Base-by-base conservation (phyloP, 2,113 vertebrate species). In the Scolopax mira region DNA sequence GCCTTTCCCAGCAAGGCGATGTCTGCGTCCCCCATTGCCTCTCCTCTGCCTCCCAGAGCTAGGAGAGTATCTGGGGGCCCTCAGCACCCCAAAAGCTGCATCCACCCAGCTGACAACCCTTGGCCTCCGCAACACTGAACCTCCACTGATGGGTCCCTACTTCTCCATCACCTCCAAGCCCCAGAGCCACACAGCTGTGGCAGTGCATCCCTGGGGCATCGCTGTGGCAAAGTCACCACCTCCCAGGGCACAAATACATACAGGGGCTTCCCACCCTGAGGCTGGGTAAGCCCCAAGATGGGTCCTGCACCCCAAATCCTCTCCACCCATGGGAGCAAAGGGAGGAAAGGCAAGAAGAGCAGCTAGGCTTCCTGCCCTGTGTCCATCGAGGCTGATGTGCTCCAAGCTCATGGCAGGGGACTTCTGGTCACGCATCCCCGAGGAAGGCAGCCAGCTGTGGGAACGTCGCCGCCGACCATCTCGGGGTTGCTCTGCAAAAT, bases 391-490 rank as follows among this genome's bases (percentile, higher is more conserved):
- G 57, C 30, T 6, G 58, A 25, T 3, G 46, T 1, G 0, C 35
- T n/a, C 35, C 4, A 1, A 35, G 57, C 12, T 67, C 5, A 0
- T 5, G 78, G 73, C 52, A 6, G 48, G 27, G 28, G 12, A n/a
- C 9, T 62, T 5, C 9, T 46, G 49, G 11, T 24, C 3, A 2
- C 0, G 4, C 0, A 27, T 57, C 46, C 88, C 62, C 18, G 7
- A 86, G 94, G 88, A 89, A 78, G 72, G 79, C 33, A 28, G 39
- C n/a, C 90, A 23, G 94, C 69, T 85, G 82, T 90, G 95, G 94
- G 95, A 97, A 91, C 18, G 3, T 87, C 12, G 1, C 67, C 1
- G 6, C 7, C 1, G 1, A 13, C 2, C 7, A 3, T 18, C 13
- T 23, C 33, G 10, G 62, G 39, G 39, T 21, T 51, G 75, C 77